phyloP scores from a whole-genome alignment of 2,888 invertebrate species.

The Ormyrus nitidulus region DNA sequence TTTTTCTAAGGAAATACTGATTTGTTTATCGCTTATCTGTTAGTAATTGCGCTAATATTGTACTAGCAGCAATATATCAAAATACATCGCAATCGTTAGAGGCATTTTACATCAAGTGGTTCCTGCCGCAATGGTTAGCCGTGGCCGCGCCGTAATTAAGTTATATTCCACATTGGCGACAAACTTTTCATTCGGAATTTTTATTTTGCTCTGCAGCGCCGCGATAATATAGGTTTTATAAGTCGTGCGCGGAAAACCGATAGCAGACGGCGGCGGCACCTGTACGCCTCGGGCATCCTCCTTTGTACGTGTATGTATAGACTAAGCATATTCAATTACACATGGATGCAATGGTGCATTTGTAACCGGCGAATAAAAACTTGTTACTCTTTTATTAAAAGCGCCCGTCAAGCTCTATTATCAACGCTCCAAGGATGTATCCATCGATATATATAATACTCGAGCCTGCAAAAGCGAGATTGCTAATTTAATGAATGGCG shows the following conservation, averaged over 20 bases:
- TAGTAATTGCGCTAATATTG: too few relatives aligned
- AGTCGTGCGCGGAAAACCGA: conserved; percentile 19
- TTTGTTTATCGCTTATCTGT: too few relatives aligned
- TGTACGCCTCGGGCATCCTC: conserved; percentile 32
- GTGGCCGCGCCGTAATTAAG: neutral
- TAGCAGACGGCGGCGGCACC: neutral
- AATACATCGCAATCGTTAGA: too few relatives aligned
- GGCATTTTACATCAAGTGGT: too few relatives aligned
- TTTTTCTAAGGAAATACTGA: too few relatives aligned
- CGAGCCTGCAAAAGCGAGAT: too few relatives aligned
- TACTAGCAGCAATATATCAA: too few relatives aligned
- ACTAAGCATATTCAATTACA: conserved; percentile 34
- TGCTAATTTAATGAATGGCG: too few relatives aligned
- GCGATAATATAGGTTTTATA: conserved; percentile 30
- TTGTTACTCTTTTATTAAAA: conserved; percentile 37
- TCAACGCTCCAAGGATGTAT: conserved; percentile 1
- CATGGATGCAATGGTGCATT: conserved; percentile 7
- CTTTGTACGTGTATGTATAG: conserved; percentile 7
- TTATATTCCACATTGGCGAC: too few relatives aligned
- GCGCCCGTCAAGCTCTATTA: conserved; percentile 5
- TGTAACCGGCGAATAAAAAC: conserved; percentile 22
- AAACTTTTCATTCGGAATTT: neutral
- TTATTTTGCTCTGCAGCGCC: neutral
- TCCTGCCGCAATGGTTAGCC: neutral
- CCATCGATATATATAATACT: too few relatives aligned